Percentiles rank a stretch among this genome's conserved stretches.
Conservation (phyloP, 2,113 vertebrate species). For the Asarcornis scutulata region DNA sequence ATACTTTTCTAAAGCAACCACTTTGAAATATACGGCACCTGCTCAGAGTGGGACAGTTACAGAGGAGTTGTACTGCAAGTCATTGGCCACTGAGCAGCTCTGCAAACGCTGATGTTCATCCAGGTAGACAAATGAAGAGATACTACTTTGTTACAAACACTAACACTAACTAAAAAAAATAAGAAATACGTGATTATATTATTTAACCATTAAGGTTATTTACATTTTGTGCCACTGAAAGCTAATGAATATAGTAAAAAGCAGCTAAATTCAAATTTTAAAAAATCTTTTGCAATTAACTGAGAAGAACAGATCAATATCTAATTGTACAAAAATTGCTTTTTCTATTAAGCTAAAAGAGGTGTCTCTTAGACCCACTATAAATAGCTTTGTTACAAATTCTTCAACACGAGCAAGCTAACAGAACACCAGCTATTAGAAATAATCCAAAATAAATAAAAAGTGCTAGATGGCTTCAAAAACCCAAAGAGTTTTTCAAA, state of each 20-base stretch:
- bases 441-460: neutral
- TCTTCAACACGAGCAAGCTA: neutral
- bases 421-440: neutral
- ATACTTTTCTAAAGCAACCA: neutral
- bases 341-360: neutral
- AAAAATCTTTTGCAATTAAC: conserved; percentile 49
- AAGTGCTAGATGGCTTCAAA: neutral
- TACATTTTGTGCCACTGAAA: conserved; percentile 32
- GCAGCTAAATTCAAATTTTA: neutral
- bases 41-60: neutral
- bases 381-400: neutral
- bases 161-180: neutral
- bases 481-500: neutral
- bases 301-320: conserved; percentile 39
- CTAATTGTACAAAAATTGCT: conserved; percentile 22
- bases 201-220: neutral
- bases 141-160: neutral
- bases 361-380: neutral
- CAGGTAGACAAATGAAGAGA: neutral
- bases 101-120: neutral
- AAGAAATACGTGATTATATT: neutral
- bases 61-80: neutral
- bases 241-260: conserved; percentile 13
- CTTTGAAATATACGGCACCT: neutral
- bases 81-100: neutral